phyloP scores from a whole-genome alignment of 2,797 vertebrate genomes.

The Acrossocheilus wenchowensis region DNA sequence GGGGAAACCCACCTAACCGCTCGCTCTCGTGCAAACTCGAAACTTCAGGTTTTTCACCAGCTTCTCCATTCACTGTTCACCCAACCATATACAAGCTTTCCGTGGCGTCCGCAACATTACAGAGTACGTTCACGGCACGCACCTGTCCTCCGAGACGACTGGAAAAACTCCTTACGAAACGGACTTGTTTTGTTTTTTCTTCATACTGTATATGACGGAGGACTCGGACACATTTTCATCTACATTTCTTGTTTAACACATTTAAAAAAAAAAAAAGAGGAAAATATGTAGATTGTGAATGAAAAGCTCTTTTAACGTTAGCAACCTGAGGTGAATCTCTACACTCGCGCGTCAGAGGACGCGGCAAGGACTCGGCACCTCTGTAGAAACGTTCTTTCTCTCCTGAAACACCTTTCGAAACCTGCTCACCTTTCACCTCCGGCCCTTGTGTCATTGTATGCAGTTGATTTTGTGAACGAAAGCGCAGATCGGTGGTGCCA shows the following conservation, averaged over 20 bases:
- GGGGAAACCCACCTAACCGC: conserved; percentile 45
- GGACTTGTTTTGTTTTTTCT: conserved; percentile 24
- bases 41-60: conserved; percentile 55
- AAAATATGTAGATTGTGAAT: conserved; percentile 40
- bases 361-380: conserved; percentile 18
- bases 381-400: conserved; percentile 26
- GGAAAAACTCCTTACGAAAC: conserved; percentile 37
- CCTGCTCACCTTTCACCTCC: conserved; percentile 37
- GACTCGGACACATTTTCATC: conserved; percentile 21
- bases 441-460: conserved; percentile 34
- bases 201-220: conserved; percentile 22
- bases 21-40: conserved; percentile 56
- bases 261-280: neutral
- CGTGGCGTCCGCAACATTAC: neutral
- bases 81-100: neutral
- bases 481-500: conserved; percentile 17
- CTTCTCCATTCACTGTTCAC: conserved; percentile 38
- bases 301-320: conserved; percentile 38
- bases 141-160: conserved; percentile 31
- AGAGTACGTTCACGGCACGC: neutral
- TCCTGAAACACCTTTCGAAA: conserved; percentile 21
- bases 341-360: conserved; percentile 9
- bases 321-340: conserved; percentile 19
- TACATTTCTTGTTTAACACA: conserved; percentile 10
- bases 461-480: conserved; percentile 32